A percentile compares a stretch with the other conserved stretches of the same genome.
Conservation (phyloP, 2,113 vertebrate species). For the Agelaius phoeniceus region DNA sequence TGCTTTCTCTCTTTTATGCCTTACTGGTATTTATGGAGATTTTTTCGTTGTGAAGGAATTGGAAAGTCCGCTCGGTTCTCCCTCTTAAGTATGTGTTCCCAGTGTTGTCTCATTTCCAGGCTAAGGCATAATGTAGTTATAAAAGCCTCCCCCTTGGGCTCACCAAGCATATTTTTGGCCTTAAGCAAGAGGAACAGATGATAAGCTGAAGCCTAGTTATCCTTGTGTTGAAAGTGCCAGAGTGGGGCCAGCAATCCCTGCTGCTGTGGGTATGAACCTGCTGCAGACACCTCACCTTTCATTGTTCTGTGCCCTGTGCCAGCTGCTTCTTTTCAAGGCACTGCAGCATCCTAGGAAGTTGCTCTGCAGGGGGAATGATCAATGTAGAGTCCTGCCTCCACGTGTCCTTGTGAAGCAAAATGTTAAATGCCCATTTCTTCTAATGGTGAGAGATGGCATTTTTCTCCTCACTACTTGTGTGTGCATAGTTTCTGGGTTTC, state of each 20-base stretch:
- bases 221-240: neutral
- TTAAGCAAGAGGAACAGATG: neutral
- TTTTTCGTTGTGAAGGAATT: neutral
- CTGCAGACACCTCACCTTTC: neutral
- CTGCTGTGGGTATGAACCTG: neutral
- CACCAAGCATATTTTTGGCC: constrained; percentile 1
- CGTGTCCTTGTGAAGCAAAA: neutral
- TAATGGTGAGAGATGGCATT: neutral
- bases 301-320: neutral
- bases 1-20: neutral
- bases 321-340: neutral
- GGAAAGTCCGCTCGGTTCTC: neutral
- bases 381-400: fast-evolving
- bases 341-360: neutral
- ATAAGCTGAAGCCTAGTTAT: neutral
- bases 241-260: neutral
- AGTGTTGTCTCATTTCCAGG: neutral
- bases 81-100: neutral
- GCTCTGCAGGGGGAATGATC: neutral
- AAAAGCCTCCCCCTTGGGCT: constrained; percentile 4
- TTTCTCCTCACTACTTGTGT: neutral
- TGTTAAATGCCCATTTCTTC: neutral
- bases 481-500: neutral
- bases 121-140: neutral
- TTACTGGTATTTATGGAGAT: neutral